A percentile compares a stretch with the other conserved stretches of the same genome.
These are phyloP conservation scores for Leptothorax acervorum DNA, from an alignment of 2,888 invertebrate genomes.

Conservation along the genomic window DNA sequence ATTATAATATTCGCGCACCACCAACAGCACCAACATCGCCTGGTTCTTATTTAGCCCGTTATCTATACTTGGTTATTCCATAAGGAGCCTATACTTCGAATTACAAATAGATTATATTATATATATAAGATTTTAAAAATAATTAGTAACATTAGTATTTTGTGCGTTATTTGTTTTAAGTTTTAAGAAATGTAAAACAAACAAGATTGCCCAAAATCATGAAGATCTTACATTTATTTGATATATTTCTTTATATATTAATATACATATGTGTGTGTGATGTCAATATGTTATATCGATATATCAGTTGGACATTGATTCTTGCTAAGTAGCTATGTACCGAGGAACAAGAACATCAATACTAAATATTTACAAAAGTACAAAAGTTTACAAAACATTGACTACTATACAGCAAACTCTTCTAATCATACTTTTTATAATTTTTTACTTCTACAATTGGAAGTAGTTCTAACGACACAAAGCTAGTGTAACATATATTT, in stretches of 20 bases:
- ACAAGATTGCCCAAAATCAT: conserved; percentile 6
- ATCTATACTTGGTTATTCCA: no score
- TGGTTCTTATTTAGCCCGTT: no score
- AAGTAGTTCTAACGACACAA: conserved; percentile 2
- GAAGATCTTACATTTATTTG: conserved; percentile 65
- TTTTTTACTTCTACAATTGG: conserved; percentile 58
- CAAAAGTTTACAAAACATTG: conserved; percentile 84
- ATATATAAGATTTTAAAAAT: not conserved
- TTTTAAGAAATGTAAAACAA: not conserved
- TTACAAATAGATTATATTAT: no score
- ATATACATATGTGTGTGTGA: conserved; percentile 58
- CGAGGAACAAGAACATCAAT: conserved; percentile 69
- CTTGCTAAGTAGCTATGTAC: conserved; percentile 50
- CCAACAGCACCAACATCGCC: no score
- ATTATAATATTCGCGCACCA: no score
- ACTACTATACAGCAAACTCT: conserved; percentile 77
- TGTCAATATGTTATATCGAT: conserved; percentile 62
- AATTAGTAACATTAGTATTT: not conserved
- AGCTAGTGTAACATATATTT: not conserved
- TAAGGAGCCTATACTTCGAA: no score
- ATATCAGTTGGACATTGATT: conserved; percentile 76
- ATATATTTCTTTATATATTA: conserved; percentile 69
- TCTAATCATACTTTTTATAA: conserved; percentile 55
- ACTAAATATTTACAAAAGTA: conserved; percentile 85
- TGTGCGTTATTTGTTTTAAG: not conserved